These are phyloP conservation scores for Synergus japonicus DNA, from an alignment of 2,888 invertebrate species.

Conservation along the genomic window DNA sequence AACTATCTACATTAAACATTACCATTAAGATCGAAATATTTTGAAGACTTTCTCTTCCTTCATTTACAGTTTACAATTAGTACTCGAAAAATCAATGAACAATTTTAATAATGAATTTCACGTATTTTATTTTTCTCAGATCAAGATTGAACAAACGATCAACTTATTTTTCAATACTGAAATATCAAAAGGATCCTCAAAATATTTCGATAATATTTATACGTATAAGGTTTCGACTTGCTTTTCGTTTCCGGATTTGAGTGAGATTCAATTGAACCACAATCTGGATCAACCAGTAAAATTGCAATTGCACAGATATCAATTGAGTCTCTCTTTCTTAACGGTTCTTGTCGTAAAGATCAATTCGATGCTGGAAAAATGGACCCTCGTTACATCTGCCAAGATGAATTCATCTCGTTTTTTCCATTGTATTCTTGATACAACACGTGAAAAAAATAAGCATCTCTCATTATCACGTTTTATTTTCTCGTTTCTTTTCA, in stretches of 20 bases:
- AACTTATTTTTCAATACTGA: no score
- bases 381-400: slow-evolving; percentile 59
- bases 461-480: slow-evolving; percentile 34
- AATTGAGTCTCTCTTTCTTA: slow-evolving; percentile 63
- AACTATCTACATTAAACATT: slow-evolving; percentile 51
- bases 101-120: no score
- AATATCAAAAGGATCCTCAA: slow-evolving; percentile 43
- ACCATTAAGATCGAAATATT: slow-evolving; percentile 55
- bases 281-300: slow-evolving; percentile 73
- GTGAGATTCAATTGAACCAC: slow-evolving; percentile 70
- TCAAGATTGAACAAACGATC: no score
- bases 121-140: no score
- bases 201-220: slow-evolving; percentile 38
- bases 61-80: slow-evolving; percentile 47
- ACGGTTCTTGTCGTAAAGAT: slow-evolving; percentile 41
- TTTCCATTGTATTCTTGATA: slow-evolving; percentile 43
- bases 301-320: slow-evolving; percentile 61
- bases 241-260: slow-evolving; percentile 46
- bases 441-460: slow-evolving; percentile 24
- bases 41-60: slow-evolving; percentile 43
- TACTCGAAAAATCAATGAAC: slow-evolving; percentile 42
- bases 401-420: slow-evolving; percentile 42
- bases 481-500: slow-evolving; percentile 27
- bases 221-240: slow-evolving; percentile 13
- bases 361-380: slow-evolving; percentile 60